Evolutionary conservation across 2,113 vertebrate genomes (phyloP).

Genomic region (Sula dactylatra): DNA sequence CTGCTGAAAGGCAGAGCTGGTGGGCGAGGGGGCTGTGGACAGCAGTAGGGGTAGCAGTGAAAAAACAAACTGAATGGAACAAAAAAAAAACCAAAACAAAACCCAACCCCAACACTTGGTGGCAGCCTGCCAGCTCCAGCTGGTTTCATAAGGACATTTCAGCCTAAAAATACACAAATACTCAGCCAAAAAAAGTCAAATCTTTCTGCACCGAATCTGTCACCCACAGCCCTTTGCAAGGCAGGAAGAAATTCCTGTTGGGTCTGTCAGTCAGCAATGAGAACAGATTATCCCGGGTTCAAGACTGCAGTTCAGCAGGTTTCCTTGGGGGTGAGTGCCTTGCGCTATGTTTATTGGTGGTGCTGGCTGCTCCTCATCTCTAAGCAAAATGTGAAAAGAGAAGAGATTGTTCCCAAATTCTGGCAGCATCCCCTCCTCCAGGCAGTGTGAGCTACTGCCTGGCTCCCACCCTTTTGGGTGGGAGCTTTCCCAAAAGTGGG

Average conservation of each 20-base stretch:
- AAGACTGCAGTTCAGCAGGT: background rate
- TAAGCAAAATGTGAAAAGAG: background rate
- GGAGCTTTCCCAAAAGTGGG: background rate
- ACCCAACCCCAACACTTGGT: background rate
- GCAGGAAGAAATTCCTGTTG: background rate
- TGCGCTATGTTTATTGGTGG: background rate
- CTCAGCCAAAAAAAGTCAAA: conserved; percentile 5
- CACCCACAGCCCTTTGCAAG: background rate
- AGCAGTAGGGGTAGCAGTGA: background rate
- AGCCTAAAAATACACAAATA: conserved; percentile 47
- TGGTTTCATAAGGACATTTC: conserved; percentile 37
- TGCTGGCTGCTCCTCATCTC: background rate
- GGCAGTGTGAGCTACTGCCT: background rate
- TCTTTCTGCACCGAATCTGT: background rate
- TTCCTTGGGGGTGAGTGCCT: background rate
- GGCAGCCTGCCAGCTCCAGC: conserved; percentile 50
- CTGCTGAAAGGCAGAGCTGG: background rate
- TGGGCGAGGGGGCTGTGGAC: background rate
- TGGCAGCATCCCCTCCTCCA: background rate
- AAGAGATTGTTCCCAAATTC: background rate
- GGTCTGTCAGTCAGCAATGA: background rate
- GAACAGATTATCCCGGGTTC: background rate
- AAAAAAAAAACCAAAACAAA: background rate
- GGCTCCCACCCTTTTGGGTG: background rate
- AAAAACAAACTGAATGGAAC: background rate